Percentiles rank a stretch among this genome's conserved stretches.
Evolutionary conservation across 2,113 vertebrate species (phyloP).

Genomic region (Delphinus delphis): DNA sequence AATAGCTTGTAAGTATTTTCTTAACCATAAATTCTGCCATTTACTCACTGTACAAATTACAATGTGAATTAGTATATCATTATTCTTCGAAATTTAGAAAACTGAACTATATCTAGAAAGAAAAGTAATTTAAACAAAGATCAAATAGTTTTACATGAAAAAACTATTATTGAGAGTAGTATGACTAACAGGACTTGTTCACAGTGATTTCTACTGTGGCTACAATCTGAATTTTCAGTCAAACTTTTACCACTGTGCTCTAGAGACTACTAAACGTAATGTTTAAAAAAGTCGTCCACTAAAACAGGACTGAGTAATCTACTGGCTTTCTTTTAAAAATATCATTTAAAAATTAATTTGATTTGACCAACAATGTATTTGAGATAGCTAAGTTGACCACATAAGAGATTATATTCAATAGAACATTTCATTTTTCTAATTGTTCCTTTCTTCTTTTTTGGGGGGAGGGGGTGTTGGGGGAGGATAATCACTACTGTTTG

Average conservation of each 20-base stretch:
- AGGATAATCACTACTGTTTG: not conserved
- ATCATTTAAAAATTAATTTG: conserved; percentile 5
- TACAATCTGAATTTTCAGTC: not conserved
- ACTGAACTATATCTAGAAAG: not conserved
- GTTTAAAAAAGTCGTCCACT: not conserved
- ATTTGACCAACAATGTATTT: not conserved
- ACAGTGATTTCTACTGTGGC: not conserved
- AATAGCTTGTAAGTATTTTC: not conserved
- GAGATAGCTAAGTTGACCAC: not conserved
- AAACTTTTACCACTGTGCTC: not conserved
- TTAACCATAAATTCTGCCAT: not conserved
- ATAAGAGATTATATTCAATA: not conserved
- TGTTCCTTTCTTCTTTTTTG: not conserved
- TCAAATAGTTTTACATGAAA: not conserved
- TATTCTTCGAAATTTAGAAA: conserved; percentile 8
- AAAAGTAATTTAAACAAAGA: conserved; percentile 9
- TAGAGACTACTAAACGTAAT: not conserved
- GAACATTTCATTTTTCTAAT: not conserved
- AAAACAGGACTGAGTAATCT: not conserved
- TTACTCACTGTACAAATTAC: not conserved
- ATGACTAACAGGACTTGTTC: not conserved
- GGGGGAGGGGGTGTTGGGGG: not conserved
- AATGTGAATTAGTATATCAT: not conserved
- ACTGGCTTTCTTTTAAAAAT: not conserved
- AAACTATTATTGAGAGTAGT: not conserved